Evolutionary conservation across 2,888 invertebrate species (phyloP), one percentile per base, ranked within the genome.

Genomic region (Arge pagana): DNA sequence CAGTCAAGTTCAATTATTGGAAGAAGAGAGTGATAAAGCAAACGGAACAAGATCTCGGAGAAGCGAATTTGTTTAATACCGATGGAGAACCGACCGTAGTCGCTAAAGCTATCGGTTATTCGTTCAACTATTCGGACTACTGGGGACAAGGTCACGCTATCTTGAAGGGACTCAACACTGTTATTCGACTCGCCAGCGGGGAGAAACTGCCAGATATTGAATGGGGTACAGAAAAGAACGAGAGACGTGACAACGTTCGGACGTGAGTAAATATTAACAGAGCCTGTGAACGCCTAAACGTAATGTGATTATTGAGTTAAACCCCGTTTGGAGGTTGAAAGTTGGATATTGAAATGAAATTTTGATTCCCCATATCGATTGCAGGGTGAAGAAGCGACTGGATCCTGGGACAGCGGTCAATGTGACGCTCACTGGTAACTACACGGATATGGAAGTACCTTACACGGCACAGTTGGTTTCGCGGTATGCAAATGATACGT

Each of bases 401-500:
- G 84, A 86, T 70, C 86, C 89, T 3, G 91, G 89, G 21, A 92
- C 92, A 0, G 90, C 87, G 2, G 85, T 90, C 43, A 92, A 93
- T 72, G 89, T 92, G 0, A 90, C 89, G 0, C 80, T 93, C 13
- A 80, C 80, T 45, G 92, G 88, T 2, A 87, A 88, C 67, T 82
- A 85, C 63, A 87, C 88, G 0, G 85, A 86, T 54, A 80, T 85
- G 48, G 90, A 92, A 61, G 83, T 87, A 1, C 88, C 88, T 23
- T 93, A 90, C 68, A 82, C 81, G 19, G 90, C 87, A 4, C 85
- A 83, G 53, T 77, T 93, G 33, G 83, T 85, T 42, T 87, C 90
- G 1, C 79, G 81, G 53, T 90, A 88, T 71, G 81, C 82, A 55
- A 86, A 87, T 56, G 80, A 81, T n/a, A 79, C 80, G 42, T 79